These are phyloP conservation scores for Dysidea cf. avara DNA, from an alignment of 37 sponge, comb jelly and placozoan genomes.

Conservation along the genomic window DNA sequence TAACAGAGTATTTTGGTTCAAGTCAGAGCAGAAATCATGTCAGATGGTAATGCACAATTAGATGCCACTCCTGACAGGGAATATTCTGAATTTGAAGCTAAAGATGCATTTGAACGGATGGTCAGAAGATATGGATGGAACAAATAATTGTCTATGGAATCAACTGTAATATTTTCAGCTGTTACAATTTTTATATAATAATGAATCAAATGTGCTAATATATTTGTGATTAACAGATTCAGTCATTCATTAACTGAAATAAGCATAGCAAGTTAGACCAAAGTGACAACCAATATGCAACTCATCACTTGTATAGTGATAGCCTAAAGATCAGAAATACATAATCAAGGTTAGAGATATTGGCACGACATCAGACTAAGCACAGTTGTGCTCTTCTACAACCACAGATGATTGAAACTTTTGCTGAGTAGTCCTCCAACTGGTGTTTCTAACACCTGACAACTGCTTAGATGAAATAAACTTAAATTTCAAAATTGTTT, in stretches of 20 bases:
- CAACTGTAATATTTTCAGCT: neutral
- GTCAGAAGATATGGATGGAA: slow-evolving; percentile 77
- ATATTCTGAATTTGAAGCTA: slow-evolving; percentile 71
- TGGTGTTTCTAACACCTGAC: no score
- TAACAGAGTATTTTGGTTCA: slow-evolving; percentile 67
- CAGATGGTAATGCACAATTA: slow-evolving; percentile 62
- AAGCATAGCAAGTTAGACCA: neutral
- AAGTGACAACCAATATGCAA: no score
- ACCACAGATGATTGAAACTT: no score
- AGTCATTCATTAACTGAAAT: neutral
- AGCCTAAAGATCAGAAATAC: no score
- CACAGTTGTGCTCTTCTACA: no score
- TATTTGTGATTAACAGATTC: neutral
- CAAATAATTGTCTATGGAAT: slow-evolving; percentile 15
- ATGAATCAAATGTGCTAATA: neutral
- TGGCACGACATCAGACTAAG: no score
- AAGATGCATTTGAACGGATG: slow-evolving; percentile 72
- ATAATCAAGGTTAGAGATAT: no score
- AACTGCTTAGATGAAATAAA: no score
- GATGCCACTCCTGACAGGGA: slow-evolving; percentile 19
- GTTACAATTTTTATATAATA: neutral
- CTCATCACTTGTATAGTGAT: no score
- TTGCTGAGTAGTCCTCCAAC: no score
- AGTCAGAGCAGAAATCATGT: slow-evolving; percentile 73
- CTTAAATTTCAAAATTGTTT: no score